Evolutionary conservation across 2,797 vertebrate genomes (phyloP), one percentile per base, ranked within the genome.

Genomic region (Ceryle rudis): DNA sequence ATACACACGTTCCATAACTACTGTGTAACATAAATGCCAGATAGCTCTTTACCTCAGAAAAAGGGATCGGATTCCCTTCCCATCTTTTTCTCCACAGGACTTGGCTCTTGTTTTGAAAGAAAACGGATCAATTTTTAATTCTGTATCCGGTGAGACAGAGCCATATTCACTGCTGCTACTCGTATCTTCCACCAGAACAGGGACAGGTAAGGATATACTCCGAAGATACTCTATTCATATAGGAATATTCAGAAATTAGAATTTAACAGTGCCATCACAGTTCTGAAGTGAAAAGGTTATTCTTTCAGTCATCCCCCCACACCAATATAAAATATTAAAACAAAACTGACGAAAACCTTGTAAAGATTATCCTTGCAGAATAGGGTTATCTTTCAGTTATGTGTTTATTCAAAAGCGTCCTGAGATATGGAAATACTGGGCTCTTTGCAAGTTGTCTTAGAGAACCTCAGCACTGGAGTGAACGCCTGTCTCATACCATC

Each of bases 161-260:
- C 99, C 99, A 8, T 99, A 99, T 96, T 99, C 99, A 5, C 99
- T 99, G 42, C 99, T 99, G 98, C 99, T 99, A 97, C 99, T 99
- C 90, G 99, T 99, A 96, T 99, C 99, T 97, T 99, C 99, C 60
- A 99, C 99, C 96, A 99, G 98, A 89, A 99, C 99, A 3, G 99
- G 99, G 22, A 99, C 99, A 0, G 99, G 99, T 93, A 99, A 97
- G 51, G 99, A 99, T 95, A 99, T 99, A 73, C 99, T 99, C 91
- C 99, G 98, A 28, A 99, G 98, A 87, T 99, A 99, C 80, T 99
- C 99, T 99, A 95, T 54, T 79, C 4, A 5, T n/a, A 84, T 3
- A 12, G 21, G 47, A 70, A 89, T 60, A 92, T 62, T 54, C 18
- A 92, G 54, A 90, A 86, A 91, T 94, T 41, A 91, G 54, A 67